Conservation (phyloP, 2,113 vertebrate species). For the Alces alces region DNA sequence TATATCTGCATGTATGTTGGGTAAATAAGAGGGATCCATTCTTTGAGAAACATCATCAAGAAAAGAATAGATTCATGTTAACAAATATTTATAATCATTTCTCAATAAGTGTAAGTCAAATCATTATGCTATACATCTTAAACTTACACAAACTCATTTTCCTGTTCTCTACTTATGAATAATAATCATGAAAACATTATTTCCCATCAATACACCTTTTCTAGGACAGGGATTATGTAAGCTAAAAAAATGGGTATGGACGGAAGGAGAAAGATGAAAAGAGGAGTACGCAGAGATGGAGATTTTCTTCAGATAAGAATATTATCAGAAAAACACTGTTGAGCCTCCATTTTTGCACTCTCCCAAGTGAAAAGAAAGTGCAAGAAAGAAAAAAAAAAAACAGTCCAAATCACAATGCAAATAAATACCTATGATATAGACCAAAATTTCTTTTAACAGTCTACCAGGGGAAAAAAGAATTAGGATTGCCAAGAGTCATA, state of each 20-base stretch:
- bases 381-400: neutral
- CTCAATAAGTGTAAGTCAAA: neutral
- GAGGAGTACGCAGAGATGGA: accelerated
- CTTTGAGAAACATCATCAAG: neutral
- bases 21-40: neutral
- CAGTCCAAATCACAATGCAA: neutral
- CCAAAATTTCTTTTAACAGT: neutral
- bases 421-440: neutral
- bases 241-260: neutral
- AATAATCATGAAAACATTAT: neutral
- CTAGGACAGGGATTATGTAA: neutral
- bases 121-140: neutral
- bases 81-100: neutral
- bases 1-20: neutral
- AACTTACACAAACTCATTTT: neutral
- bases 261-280: neutral
- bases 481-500: neutral
- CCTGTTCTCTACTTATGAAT: neutral
- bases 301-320: neutral
- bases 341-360: neutral
- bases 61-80: neutral
- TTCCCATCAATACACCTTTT: neutral
- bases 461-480: neutral
- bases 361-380: neutral
- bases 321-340: neutral